These are phyloP conservation scores for Thinocorus orbignyianus DNA, from an alignment of 2,113 vertebrate genomes.

Conservation along the genomic window DNA sequence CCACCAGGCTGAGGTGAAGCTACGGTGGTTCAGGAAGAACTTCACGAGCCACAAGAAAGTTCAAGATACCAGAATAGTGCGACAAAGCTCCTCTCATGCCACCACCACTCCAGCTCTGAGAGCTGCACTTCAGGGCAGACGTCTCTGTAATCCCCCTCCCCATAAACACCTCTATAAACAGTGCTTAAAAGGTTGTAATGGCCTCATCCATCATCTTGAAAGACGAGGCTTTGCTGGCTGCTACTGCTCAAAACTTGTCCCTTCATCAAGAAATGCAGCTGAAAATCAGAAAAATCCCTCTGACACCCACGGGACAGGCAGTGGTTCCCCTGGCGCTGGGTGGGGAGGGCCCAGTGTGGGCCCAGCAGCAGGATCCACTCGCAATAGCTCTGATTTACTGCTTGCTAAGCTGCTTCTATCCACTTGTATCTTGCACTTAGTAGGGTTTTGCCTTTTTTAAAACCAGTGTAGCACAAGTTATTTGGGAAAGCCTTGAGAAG, in stretches of 20 bases:
- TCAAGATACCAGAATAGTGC: background rate
- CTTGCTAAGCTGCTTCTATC: background rate
- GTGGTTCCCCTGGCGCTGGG: fast-evolving
- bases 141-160: background rate
- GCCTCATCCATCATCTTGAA: background rate
- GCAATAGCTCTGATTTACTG: background rate
- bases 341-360: fast-evolving
- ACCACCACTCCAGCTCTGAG: background rate
- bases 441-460: background rate
- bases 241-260: background rate
- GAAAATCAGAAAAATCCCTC: background rate
- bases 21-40: background rate
- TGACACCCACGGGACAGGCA: fast-evolving
- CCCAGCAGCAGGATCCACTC: background rate
- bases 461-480: background rate
- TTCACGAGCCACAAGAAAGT: background rate
- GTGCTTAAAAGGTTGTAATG: background rate
- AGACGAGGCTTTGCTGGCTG: background rate
- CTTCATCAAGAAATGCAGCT: background rate
- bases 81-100: background rate
- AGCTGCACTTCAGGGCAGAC: fast-evolving
- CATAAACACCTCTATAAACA: background rate
- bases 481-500: background rate
- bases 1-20: background rate
- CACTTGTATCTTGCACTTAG: background rate